A percentile compares a stretch with the other conserved stretches of the same genome.
These are phyloP conservation scores for Istiophorus platypterus DNA, from an alignment of 2,113 vertebrate genomes.

Conservation along the genomic window DNA sequence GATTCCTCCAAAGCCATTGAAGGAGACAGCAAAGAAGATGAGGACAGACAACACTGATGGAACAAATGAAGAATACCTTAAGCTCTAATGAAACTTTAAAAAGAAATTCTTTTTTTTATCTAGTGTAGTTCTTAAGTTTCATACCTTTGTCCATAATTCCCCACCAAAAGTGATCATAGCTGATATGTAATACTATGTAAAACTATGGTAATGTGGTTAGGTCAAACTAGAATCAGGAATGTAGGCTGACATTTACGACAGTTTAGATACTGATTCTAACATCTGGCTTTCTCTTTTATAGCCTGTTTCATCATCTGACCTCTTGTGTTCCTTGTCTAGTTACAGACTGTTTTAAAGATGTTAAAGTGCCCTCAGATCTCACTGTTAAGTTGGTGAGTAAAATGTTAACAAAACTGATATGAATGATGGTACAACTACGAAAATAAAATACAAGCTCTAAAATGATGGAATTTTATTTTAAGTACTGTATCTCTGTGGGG, in stretches of 20 bases:
- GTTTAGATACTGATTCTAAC: not conserved
- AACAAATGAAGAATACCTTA: conserved; percentile 26
- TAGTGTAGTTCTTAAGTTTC: not conserved
- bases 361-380: too few species aligned
- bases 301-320: not conserved
- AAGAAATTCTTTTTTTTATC: not conserved
- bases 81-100: not conserved
- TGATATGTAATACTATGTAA: not conserved
- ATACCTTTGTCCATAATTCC: not conserved
- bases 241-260: not conserved
- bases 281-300: not conserved
- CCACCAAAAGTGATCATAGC: too few species aligned
- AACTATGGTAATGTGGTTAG: not conserved
- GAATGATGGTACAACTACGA: not conserved
- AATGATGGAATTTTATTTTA: not conserved
- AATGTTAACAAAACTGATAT: not conserved
- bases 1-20: conserved; percentile 94
- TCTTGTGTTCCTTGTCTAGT: not conserved
- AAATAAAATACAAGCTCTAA: not conserved
- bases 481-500: not conserved
- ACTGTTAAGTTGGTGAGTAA: not conserved
- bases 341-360: not conserved
- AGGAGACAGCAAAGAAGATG: conserved; percentile 90
- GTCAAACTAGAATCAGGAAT: not conserved
- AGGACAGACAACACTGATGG: conserved; percentile 87